Evolutionary conservation across 2,113 vertebrate genomes (phyloP).

Genomic region (Puma concolor): DNA sequence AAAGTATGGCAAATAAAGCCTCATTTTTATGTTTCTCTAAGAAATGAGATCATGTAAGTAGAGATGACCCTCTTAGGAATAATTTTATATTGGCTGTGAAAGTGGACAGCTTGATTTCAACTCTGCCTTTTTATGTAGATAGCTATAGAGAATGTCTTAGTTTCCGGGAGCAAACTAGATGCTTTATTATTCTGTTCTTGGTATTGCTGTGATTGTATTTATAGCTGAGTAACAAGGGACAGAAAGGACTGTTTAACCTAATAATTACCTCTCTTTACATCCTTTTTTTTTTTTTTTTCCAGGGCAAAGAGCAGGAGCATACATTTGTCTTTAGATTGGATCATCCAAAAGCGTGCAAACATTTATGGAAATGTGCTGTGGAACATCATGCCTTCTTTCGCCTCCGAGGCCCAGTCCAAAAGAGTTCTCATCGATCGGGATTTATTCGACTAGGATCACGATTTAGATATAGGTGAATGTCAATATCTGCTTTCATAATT

Average conservation of each 20-base stretch:
- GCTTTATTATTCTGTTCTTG: slow-evolving; percentile 2
- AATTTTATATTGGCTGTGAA: slow-evolving; percentile 18
- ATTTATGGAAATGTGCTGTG: slow-evolving; percentile 98
- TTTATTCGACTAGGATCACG: slow-evolving; percentile 98
- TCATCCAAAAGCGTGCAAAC: slow-evolving; percentile 98
- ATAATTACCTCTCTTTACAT: not conserved
- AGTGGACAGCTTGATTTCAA: slow-evolving; percentile 10
- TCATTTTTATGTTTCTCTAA: slow-evolving; percentile 16
- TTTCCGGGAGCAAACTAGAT: not conserved
- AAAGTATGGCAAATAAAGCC: not conserved
- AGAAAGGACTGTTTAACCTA: not conserved
- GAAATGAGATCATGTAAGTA: not conserved
- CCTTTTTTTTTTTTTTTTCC: slow-evolving; percentile 71
- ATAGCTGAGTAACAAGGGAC: not conserved
- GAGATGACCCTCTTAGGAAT: not conserved
- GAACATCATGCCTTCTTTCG: slow-evolving; percentile 99
- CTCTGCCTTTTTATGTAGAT: not conserved
- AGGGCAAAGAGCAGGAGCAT: slow-evolving; percentile 99
- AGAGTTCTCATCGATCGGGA: slow-evolving; percentile 90
- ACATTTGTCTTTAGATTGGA: slow-evolving; percentile 98
- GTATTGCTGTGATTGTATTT: not conserved
- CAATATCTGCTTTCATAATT: not conserved
- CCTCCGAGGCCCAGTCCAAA: slow-evolving; percentile 95
- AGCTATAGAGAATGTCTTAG: not conserved
- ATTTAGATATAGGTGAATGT: slow-evolving; percentile 96